These are phyloP conservation scores for Rhabdornis inornatus DNA, from an alignment of 2,113 vertebrate genomes.

Conservation along the genomic window DNA sequence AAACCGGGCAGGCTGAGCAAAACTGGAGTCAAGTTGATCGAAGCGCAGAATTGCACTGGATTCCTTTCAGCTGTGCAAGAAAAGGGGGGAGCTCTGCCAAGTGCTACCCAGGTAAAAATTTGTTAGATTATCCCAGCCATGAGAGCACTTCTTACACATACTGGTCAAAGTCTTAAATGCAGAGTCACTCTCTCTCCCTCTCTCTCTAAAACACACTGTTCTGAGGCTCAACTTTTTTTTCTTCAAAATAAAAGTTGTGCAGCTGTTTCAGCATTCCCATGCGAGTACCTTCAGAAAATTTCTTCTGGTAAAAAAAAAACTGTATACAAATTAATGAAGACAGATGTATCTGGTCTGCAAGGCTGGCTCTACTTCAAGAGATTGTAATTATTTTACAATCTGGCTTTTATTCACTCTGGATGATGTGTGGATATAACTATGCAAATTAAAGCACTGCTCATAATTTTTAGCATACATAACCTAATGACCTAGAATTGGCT, in stretches of 20 bases:
- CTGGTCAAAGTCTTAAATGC: conserved; percentile 74
- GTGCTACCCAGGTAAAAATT: conserved; percentile 67
- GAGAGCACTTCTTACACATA: conserved; percentile 68
- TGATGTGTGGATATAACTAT: conserved; percentile 74
- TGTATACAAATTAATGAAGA: conserved; percentile 77
- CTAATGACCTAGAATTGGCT: conserved; percentile 71
- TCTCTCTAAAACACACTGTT: conserved; percentile 64
- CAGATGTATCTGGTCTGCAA: conserved; percentile 63
- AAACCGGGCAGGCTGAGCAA: conserved; percentile 67
- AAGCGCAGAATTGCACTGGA: conserved; percentile 35
- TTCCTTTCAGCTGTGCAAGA: conserved; percentile 62
- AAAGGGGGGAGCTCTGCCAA: conserved; percentile 67
- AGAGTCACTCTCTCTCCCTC: conserved; percentile 65
- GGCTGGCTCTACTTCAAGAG: conserved; percentile 75
- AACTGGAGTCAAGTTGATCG: conserved; percentile 61
- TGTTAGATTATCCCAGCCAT: conserved; percentile 70
- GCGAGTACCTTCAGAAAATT: conserved; percentile 73
- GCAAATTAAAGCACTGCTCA: conserved; percentile 67
- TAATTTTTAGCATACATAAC: conserved; percentile 70
- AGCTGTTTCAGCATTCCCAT: conserved; percentile 75
- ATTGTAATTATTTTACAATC: conserved; percentile 81
- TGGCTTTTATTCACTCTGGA: conserved; percentile 76
- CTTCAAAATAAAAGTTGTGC: conserved; percentile 84
- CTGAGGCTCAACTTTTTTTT: conserved; percentile 72
- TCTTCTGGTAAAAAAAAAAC: conserved; percentile 68